phyloP scores from a whole-genome alignment of 2,888 invertebrate genomes.

The Lottia gigantea region DNA sequence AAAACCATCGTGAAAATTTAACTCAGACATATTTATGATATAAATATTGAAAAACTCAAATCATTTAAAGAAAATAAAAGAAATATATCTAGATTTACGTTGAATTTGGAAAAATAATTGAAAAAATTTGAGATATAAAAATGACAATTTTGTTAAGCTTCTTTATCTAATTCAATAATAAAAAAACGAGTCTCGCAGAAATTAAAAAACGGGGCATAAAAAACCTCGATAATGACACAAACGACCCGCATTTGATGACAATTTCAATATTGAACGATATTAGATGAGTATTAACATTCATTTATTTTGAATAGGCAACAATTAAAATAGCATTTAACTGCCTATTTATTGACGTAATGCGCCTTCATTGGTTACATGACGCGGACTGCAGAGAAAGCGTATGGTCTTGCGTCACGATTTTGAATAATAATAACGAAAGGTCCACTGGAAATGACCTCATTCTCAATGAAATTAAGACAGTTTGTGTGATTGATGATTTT shows the following conservation, averaged over 20 bases:
- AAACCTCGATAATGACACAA: not conserved
- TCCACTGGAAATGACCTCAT: not conserved
- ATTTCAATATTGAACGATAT: not conserved
- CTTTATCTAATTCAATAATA: too few species aligned
- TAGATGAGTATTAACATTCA: not conserved
- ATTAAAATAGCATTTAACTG: not conserved
- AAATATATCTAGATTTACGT: too few species aligned
- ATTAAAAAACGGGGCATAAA: not conserved
- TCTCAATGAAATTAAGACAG: too few species aligned
- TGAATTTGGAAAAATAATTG: too few species aligned
- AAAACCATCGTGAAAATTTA: too few species aligned
- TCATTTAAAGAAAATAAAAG: too few species aligned
- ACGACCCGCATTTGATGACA: conserved; percentile 1
- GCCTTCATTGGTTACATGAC: not conserved
- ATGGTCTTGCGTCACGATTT: conserved; percentile 4
- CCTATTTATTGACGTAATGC: not conserved
- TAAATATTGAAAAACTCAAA: too few species aligned
- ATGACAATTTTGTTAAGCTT: too few species aligned
- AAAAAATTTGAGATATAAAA: too few species aligned
- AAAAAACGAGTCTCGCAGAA: not conserved
- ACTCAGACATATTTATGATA: too few species aligned
- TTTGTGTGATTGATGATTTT: not conserved
- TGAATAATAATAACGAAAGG: not conserved
- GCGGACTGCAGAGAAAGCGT: not conserved
- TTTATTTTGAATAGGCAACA: not conserved